Conservation (phyloP, 2,797 vertebrate genomes). For the Acipenser ruthenus region DNA sequence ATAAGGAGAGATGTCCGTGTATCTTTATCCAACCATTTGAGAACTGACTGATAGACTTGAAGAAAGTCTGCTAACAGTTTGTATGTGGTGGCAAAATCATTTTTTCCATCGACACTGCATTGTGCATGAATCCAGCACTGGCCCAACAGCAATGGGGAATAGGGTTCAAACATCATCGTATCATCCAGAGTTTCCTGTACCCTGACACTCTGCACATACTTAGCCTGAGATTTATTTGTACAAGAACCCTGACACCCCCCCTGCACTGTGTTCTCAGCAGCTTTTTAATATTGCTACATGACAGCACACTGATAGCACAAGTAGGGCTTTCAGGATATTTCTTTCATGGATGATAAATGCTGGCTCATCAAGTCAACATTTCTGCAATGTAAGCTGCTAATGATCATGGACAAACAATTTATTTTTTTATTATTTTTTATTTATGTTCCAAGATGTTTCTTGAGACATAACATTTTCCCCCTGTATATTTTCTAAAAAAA, state of each 20-base stretch:
- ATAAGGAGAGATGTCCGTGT: too few species aligned
- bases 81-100: too few species aligned
- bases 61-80: too few species aligned
- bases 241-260: slow-evolving; percentile 34
- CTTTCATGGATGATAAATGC: background rate
- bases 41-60: too few species aligned
- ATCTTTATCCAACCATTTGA: too few species aligned
- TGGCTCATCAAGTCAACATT: slow-evolving; percentile 12
- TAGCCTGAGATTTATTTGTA: slow-evolving; percentile 30
- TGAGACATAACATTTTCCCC: too few species aligned
- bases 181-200: slow-evolving; percentile 29
- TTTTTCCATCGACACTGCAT: too few species aligned
- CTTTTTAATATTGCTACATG: slow-evolving; percentile 42
- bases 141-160: slow-evolving; percentile 10
- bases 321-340: slow-evolving; percentile 36
- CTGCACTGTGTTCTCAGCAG: slow-evolving; percentile 47
- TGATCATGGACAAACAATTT: slow-evolving; percentile 2
- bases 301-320: slow-evolving; percentile 39
- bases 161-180: slow-evolving; percentile 16
- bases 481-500: too few species aligned
- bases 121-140: background rate
- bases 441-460: too few species aligned
- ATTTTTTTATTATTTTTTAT: too few species aligned
- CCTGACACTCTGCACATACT: slow-evolving; percentile 37
- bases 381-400: slow-evolving; percentile 19